Base-by-base conservation (phyloP, 1,140 invertebrate species). In the Gryon sp. region DNA sequence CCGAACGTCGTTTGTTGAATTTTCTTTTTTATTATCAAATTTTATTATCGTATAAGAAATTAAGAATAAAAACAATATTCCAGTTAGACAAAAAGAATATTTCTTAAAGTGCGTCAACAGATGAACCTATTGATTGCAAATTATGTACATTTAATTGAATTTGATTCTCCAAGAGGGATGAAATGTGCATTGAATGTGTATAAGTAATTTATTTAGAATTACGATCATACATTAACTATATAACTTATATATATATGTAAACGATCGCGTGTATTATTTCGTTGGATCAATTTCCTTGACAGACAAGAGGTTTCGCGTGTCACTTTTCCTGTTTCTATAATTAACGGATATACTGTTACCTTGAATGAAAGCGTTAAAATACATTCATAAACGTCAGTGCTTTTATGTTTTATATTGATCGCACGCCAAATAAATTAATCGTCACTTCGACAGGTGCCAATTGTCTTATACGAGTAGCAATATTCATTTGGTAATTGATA, bases 361-460 rank as follows among this genome's bases (percentile, higher is more conserved):
- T 48, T 65, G 1, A 55, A 72, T 65, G 69, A 50, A 53, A 15
- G 36, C 26, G 57, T 26, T 57, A 65, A 63, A 57, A 65, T 55
- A 62, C 9, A 52, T 11, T 19, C 45, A 4, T 0, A 38, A 11
- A 4, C 12, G 15, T 3, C 32, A 40, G 36, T 38, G 43, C 38
- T 62, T 70, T n/a, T n/a, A n/a, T n/a, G n/a, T n/a, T n/a, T n/a
- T n/a, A n/a, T n/a, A 55, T 46, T 59, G 41, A 50, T 1, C 6
- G 11, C 26, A 26, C 4, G 69, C 69, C 69, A 73, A 73, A 52
- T 74, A 50, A 12, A 73, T 73, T 73, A 57, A 73, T 65, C 69
- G 36, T 46, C 50, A 16, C 22, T 34, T 50, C 24, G 43, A 41
- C 59, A 73, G 43, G 14, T 59, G 69, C 69, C 69, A 65, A 63